Base-by-base conservation (phyloP, 2,888 invertebrate genomes). In the Hypomecis punctinalis region DNA sequence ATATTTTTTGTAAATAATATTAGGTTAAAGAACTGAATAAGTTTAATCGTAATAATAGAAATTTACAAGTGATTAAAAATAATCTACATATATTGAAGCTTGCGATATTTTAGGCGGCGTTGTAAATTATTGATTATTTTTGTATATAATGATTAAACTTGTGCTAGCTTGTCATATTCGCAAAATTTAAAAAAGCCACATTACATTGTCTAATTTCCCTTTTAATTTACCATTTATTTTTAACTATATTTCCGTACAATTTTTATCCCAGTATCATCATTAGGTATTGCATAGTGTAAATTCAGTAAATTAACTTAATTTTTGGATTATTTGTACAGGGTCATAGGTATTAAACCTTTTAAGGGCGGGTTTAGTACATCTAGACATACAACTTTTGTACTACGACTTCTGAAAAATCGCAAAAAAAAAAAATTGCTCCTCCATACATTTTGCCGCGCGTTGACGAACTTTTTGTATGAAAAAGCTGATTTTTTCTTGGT, bases 1-100 rank as follows among this genome's bases (percentile, higher is more conserved):
- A 7, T 46, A 39, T 39, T 82, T 84, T 81, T 79, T 91, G 91
- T 91, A 91, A 80, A 91, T 90, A 90, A 65, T 83, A 81, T 72
- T 66, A 74, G 79, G 76, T 77, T 76, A 76, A 83, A 81, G 83
- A 85, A 84, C 80, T 80, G 78, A 80, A 67, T 74, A 73, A 71
- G 65, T 60, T 40, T 52, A 52, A 40, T 46, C 5, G 6, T 62
- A 62, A 57, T 51, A 55, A 39, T 66, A 42, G 52, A 49, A 40
- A 36, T 46, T 51, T 39, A 45, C 51, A 51, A 51, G 55, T 61
- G 33, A 58, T 60, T 51, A 43, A 61, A 13, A 56, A 59, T 59
- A 40, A 11, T 40, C 37, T 36, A 39, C n/a, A n/a, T n/a, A n/a
- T 48, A 55, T 51, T 54, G 33, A 40, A 60, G 52, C 37, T 63